phyloP scores from a whole-genome alignment of 2,888 invertebrate genomes.

The Buathra laborator region DNA sequence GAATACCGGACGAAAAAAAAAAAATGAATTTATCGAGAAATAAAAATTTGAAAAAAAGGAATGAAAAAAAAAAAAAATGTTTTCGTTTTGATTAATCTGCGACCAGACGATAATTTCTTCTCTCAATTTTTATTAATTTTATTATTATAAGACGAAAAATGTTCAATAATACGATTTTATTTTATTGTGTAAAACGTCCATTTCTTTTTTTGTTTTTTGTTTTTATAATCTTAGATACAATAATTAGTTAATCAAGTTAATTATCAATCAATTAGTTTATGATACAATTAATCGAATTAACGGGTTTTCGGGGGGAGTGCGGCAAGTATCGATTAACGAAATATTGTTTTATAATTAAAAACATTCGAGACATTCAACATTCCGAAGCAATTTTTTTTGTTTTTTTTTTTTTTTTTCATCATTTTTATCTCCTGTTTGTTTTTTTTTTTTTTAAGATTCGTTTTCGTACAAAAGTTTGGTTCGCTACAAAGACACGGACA shows the following conservation, averaged over 20 bases:
- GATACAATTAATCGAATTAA: slow-evolving; percentile 9
- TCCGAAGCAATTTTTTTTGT: background rate
- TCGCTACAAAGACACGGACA: slow-evolving; percentile 17
- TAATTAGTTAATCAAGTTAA: slow-evolving; percentile 52
- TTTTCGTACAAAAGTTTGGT: slow-evolving; percentile 55
- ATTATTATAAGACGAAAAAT: background rate
- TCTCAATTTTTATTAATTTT: background rate
- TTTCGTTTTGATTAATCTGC: background rate
- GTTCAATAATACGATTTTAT: background rate
- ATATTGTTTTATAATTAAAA: background rate
- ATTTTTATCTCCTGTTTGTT: slow-evolving; percentile 9
- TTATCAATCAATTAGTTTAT: slow-evolving; percentile 45
- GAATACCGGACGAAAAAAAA: too few species aligned
- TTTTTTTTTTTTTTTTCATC: background rate
- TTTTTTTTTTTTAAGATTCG: slow-evolving; percentile 23
- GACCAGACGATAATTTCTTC: background rate
- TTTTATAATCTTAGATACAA: slow-evolving; percentile 58
- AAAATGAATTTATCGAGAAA: too few species aligned
- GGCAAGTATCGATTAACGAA: slow-evolving; percentile 11
- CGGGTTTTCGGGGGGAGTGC: background rate
- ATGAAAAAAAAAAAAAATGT: slow-evolving; percentile 3
- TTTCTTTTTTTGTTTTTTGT: slow-evolving; percentile 23
- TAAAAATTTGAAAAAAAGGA: background rate
- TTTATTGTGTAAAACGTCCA: slow-evolving; percentile 24
- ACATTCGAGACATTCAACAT: slow-evolving; percentile 1